Percentiles rank a stretch among this genome's conserved stretches.
Conservation (phyloP, 2,888 invertebrate genomes). For the Bombyx huttoni region DNA sequence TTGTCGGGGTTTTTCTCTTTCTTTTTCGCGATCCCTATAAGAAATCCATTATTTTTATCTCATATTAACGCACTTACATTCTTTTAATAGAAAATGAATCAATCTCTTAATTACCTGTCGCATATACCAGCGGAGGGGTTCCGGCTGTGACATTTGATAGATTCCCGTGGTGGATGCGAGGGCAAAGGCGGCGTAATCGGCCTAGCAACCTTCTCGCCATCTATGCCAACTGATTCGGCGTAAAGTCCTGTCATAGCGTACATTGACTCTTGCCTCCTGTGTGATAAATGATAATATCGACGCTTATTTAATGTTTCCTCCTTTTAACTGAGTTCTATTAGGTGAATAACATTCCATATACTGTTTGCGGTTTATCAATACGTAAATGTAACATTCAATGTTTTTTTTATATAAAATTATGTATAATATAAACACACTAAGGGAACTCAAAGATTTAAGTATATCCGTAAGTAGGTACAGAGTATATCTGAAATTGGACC, state of each 20-base stretch:
- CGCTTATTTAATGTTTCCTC: background rate
- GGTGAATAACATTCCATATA: too few relatives aligned
- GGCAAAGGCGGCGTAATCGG: conserved; percentile 57
- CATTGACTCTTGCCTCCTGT: conserved; percentile 88
- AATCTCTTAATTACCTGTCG: conserved; percentile 64
- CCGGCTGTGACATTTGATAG: conserved; percentile 83
- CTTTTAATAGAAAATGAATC: background rate
- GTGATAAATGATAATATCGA: background rate
- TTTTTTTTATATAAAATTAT: too few relatives aligned
- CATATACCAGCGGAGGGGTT: conserved; percentile 83
- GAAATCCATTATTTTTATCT: background rate
- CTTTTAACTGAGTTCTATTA: too few relatives aligned
- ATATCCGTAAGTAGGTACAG: too few relatives aligned
- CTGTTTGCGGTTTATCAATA: too few relatives aligned
- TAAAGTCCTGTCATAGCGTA: conserved; percentile 91
- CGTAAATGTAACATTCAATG: too few relatives aligned
- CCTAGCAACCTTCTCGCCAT: conserved; percentile 67
- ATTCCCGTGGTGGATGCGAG: conserved; percentile 47
- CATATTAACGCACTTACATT: background rate
- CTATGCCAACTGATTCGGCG: conserved; percentile 78
- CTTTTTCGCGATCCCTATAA: conserved; percentile 60
- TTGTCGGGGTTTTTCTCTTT: conserved; percentile 73
- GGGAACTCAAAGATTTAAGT: too few relatives aligned
- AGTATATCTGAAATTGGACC: too few relatives aligned
- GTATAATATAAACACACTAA: too few relatives aligned